A percentile compares a stretch with the other conserved stretches of the same genome.
Conservation (phyloP, 2,113 vertebrate species). For the Suricata suricatta region DNA sequence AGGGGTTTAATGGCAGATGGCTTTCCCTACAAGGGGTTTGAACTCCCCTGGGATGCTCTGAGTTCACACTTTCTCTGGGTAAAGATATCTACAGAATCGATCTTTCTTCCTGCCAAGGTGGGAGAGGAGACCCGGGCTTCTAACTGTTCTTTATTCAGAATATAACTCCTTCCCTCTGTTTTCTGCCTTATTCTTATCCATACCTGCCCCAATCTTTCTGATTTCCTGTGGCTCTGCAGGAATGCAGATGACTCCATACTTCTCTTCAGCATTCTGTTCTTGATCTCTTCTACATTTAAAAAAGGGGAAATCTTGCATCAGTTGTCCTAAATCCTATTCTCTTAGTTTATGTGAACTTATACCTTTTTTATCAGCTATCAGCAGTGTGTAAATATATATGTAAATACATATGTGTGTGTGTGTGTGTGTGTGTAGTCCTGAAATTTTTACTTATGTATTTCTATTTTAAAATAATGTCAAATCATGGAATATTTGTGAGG, state of each 20-base stretch:
- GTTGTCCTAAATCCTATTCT: background rate
- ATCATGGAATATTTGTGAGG: background rate
- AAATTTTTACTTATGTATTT: background rate
- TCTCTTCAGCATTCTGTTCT: background rate
- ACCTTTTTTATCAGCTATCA: background rate
- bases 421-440: background rate
- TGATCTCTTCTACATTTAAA: background rate
- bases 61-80: background rate
- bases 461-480: background rate
- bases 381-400: background rate
- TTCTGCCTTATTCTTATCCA: background rate
- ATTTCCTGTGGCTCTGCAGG: too few relatives aligned
- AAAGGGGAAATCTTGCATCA: background rate
- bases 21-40: background rate
- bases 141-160: background rate
- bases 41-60: background rate
- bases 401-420: background rate
- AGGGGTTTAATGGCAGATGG: background rate
- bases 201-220: fast-evolving
- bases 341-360: background rate
- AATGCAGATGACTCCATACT: background rate
- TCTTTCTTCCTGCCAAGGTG: background rate
- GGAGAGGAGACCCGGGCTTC: background rate
- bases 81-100: too few relatives aligned
- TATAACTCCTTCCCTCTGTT: background rate